Conservation (phyloP, 2,113 vertebrate species). For the Phylloscopus whistleri region DNA sequence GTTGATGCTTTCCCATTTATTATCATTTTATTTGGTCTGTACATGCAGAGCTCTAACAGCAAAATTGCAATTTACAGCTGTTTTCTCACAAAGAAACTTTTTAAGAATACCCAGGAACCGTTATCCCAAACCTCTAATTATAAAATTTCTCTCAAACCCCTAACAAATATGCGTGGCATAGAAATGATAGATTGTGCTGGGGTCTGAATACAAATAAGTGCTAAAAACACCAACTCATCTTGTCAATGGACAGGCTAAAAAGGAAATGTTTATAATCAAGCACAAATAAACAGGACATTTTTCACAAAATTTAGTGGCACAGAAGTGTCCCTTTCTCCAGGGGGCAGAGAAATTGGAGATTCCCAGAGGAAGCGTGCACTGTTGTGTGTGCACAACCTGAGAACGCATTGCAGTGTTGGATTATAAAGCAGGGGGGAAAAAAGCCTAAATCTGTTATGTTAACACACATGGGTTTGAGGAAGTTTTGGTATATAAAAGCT, state of each 20-base stretch:
- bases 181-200: background rate
- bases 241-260: background rate
- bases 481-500: background rate
- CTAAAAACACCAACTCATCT: fast-evolving
- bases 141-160: background rate
- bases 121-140: background rate
- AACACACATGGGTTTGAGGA: background rate
- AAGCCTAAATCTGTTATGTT: fast-evolving
- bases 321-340: background rate
- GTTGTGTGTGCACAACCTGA: background rate
- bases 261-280: background rate
- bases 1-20: constrained; percentile 16
- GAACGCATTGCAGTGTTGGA: too few species aligned
- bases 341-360: background rate
- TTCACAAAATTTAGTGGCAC: background rate
- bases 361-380: background rate
- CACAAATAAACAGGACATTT: background rate
- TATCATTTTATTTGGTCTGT: background rate
- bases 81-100: background rate
- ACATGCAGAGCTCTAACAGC: background rate
- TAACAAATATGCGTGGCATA: background rate
- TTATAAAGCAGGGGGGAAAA: background rate
- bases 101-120: background rate
- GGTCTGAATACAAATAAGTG: background rate
- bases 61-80: background rate